Conservation (phyloP, 2,888 invertebrate species). For the Orthosia gracilis region DNA sequence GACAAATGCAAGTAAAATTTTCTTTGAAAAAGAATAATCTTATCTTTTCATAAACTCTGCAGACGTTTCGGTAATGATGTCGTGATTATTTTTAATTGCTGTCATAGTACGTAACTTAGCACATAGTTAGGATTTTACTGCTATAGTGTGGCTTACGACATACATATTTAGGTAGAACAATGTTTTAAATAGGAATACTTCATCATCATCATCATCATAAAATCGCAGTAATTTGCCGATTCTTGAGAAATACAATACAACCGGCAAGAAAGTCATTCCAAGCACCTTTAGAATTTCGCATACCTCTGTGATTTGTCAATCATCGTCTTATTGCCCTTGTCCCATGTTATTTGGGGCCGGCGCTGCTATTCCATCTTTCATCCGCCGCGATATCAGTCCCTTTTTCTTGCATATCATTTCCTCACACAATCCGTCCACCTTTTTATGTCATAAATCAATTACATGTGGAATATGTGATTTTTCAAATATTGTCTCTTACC, state of each 20-base stretch:
- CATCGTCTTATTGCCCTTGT: neutral
- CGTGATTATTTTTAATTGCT: conserved; percentile 16
- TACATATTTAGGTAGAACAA: neutral
- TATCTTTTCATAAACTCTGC: conserved; percentile 4
- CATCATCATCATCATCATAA: too few species aligned
- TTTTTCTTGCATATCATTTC: too few species aligned
- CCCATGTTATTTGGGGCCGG: neutral
- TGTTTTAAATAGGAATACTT: neutral
- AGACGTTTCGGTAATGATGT: conserved; percentile 12
- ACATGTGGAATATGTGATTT: too few species aligned
- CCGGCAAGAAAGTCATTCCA: neutral
- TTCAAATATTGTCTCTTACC: conserved; percentile 84
- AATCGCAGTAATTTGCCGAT: neutral
- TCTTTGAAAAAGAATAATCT: conserved; percentile 3
- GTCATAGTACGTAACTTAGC: neutral
- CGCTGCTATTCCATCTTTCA: neutral
- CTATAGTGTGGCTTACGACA: neutral
- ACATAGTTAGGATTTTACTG: neutral
- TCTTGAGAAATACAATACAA: neutral
- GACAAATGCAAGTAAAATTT: neutral
- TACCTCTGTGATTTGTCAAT: neutral
- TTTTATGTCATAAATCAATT: neutral
- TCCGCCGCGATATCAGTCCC: neutral
- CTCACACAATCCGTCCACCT: neutral
- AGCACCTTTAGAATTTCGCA: neutral